Base-by-base conservation (phyloP, 2,797 vertebrate species). In the Pseudomugil gertrudae region DNA sequence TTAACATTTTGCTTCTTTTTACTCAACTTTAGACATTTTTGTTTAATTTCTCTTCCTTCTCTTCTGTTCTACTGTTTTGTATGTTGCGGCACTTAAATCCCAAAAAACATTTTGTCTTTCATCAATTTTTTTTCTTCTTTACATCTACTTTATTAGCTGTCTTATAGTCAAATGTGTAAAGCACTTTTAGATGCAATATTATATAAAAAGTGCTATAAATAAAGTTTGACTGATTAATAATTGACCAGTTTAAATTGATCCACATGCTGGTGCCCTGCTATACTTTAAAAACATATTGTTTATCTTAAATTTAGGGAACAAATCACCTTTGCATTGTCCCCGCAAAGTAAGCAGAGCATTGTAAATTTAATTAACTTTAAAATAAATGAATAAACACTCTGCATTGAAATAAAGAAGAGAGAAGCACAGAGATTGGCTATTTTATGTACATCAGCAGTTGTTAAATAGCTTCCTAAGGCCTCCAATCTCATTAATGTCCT, bases 381-480 rank as follows among this genome's bases (percentile, higher is more conserved):
- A 36, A 36, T 36, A 9, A 36, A 6, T 35, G 33, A 10, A 35
- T 10, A 43, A 19, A 19, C 38, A 5, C 15, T n/a, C n/a, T 23
- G n/a, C 45, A 47, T n/a, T 17, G 2, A 57, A 63, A 19, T 27
- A 30, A 58, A 36, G 50, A 71, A 21, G 6, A 2, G 14, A 51
- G 33, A 65, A 9, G 43, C 68, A 63, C 66, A 54, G 43, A 59
- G 29, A 38, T 23, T 27, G 13, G 35, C 8, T 11, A 21, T 8
- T 60, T 54, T 19, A 26, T 57, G 48, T 56, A 61, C 13, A 17
- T 52, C 19, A 48, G 58, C 30, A 43, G 36, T 63, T 54, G 51
- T 38, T 40, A 23, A 62, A 50, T 50, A 4, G 53, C 11, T 53
- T 68, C 66, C 7, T 52, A 64, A 56, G 27, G 33, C 50, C n/a